Evolutionary conservation across 2,113 vertebrate species (phyloP), one percentile per base, ranked within the genome.

Genomic region (Condylura cristata): DNA sequence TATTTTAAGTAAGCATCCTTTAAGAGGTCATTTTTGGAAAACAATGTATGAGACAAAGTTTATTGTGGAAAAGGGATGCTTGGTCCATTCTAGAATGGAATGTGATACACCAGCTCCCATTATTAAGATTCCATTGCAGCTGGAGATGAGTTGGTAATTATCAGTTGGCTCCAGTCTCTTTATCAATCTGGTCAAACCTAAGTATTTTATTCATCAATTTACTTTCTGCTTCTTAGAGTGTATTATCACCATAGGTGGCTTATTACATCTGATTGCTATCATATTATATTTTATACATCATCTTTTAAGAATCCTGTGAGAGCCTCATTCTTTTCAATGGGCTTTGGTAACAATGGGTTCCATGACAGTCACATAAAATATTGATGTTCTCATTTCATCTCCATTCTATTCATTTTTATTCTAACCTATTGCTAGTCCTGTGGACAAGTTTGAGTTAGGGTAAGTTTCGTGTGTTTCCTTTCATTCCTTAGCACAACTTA

Each of bases 1-100:
- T 60, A 83, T 80, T 86, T 87, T 44, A 88, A 34, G 44, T 90
- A 80, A 13, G 4, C 9, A 1, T 48, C 30, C 20, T 79, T 65
- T 68, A 74, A 91, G 60, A 75, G 28, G 39, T 61, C 3, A n/a
- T 76, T 41, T 86, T 85, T 41, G 16, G 48, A 89, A 91, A 95
- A 37, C 60, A 66, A 82, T 82, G 46, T 66, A 24, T 70, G 63
- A 46, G 11, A 24, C 8, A 76, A 82, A 80, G 81, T 86, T 30
- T 76, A 1, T 68, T 91, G 78, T 7, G 14, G 2, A 39, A 75
- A 20, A n/a, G 26, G 51, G 24, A 75, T 68, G 9, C n/a, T 26
- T 30, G 51, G 51, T 11, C n/a, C 10, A 48, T 82, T 92, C 16
- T 60, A 48, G 46, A 90, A 37, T 72, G 5, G 34, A 48, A 22